phyloP scores from a whole-genome alignment of 1,140 invertebrate genomes.

The Samia ricini region DNA sequence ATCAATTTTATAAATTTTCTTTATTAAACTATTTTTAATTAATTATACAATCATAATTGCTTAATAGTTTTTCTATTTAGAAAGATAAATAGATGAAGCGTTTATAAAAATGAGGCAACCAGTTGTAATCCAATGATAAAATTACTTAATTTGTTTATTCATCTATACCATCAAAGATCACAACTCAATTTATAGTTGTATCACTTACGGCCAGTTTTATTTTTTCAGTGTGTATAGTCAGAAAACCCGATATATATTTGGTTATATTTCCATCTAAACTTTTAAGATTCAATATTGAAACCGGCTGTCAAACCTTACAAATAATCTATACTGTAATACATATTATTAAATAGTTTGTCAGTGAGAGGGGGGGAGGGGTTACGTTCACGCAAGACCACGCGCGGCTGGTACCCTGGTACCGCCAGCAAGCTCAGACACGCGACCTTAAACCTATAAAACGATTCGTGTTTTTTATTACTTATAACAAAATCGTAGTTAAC shows the following conservation, averaged over 20 bases:
- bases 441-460: constrained; percentile 48
- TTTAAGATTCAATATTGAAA: no score
- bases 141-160: no score
- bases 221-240: no score
- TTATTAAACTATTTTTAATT: neutral
- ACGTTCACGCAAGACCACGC: constrained; percentile 47
- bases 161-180: neutral
- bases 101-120: neutral
- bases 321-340: neutral
- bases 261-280: no score
- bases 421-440: constrained; percentile 54
- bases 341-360: neutral
- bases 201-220: no score
- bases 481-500: neutral
- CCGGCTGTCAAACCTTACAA: neutral
- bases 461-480: constrained; percentile 19
- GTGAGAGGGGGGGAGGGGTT: constrained; percentile 30
- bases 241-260: no score
- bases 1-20: neutral
- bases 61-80: neutral
- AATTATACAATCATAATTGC: constrained; percentile 33
- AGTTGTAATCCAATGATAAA: neutral
- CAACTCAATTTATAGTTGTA: no score
- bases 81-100: neutral
- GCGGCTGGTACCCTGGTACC: constrained; percentile 54